A percentile compares a stretch with the other conserved stretches of the same genome.
Evolutionary conservation across 2,888 invertebrate species (phyloP).

Genomic region (Dichetophora obliterata): DNA sequence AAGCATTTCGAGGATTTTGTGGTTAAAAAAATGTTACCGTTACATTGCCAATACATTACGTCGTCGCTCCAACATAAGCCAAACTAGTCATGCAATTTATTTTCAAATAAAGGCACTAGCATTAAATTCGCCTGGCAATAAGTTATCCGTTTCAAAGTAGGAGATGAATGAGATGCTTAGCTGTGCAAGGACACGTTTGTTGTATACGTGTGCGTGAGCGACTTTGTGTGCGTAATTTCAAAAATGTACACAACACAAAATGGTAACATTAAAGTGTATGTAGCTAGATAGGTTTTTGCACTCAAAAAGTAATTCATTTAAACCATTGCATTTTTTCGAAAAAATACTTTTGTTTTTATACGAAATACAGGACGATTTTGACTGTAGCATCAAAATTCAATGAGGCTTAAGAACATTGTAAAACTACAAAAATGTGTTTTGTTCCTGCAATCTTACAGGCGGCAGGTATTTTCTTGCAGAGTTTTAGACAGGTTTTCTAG

Average conservation of each 20-base stretch:
- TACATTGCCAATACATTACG: not conserved
- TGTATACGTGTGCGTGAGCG: not conserved
- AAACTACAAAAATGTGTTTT: not conserved
- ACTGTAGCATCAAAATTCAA: slow-evolving; percentile 7
- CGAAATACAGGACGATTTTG: not conserved
- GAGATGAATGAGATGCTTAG: slow-evolving; percentile 36
- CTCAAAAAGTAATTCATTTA: slow-evolving; percentile 11
- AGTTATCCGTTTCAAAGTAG: slow-evolving; percentile 23
- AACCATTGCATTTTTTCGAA: not conserved
- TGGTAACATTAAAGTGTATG: not conserved
- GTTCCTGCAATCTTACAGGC: no score
- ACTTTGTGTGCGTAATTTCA: not conserved
- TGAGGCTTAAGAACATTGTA: slow-evolving; percentile 5
- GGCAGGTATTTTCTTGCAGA: no score
- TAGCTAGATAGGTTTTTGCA: slow-evolving; percentile 7
- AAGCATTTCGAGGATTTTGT: not conserved
- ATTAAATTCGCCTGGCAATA: slow-evolving; percentile 34
- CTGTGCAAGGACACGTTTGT: not conserved
- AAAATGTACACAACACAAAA: not conserved
- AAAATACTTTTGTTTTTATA: not conserved
- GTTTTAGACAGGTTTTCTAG: no score
- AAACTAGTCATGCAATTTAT: slow-evolving; percentile 31
- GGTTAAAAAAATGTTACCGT: not conserved
- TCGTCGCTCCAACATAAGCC: slow-evolving; percentile 4
- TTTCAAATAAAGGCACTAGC: slow-evolving; percentile 27